Evolutionary conservation across 2,113 vertebrate genomes (phyloP).

Genomic region (Sinocyclocheilus anshuiensis): DNA sequence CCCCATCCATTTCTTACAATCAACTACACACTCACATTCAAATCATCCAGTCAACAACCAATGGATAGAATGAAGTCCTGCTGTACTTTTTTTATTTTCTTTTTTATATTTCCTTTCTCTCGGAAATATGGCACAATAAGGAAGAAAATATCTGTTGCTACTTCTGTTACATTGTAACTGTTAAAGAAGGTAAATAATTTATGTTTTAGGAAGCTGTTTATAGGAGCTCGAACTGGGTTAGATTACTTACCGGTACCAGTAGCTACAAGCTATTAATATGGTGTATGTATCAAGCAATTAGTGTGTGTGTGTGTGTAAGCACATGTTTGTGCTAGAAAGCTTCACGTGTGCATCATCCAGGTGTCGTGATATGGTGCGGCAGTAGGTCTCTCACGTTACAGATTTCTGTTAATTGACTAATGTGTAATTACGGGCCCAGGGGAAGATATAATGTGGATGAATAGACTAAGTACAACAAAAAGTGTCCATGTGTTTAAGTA

Average conservation of each 20-base stretch:
- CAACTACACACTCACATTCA: background rate
- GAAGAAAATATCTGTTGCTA: no score
- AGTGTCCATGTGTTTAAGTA: background rate
- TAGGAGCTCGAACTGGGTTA: background rate
- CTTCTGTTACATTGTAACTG: no score
- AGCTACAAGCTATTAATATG: background rate
- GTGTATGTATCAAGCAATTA: conserved; percentile 2
- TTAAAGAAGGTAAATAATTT: background rate
- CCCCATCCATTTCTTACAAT: background rate
- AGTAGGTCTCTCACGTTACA: background rate
- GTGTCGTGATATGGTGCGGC: background rate
- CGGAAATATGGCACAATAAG: no score
- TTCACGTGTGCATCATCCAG: background rate
- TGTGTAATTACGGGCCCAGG: background rate
- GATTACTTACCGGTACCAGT: background rate
- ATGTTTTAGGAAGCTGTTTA: background rate
- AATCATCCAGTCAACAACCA: no score
- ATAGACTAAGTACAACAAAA: background rate
- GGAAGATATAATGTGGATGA: background rate
- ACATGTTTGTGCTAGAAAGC: background rate
- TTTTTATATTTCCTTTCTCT: no score
- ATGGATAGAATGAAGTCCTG: no score
- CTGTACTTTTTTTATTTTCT: no score
- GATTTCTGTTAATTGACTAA: conserved; percentile 6
- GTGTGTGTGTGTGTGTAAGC: background rate